Percentiles rank a stretch among this genome's conserved stretches.
Evolutionary conservation across 1,140 invertebrate species (phyloP).

Genomic region (Halictus rubicundus): DNA sequence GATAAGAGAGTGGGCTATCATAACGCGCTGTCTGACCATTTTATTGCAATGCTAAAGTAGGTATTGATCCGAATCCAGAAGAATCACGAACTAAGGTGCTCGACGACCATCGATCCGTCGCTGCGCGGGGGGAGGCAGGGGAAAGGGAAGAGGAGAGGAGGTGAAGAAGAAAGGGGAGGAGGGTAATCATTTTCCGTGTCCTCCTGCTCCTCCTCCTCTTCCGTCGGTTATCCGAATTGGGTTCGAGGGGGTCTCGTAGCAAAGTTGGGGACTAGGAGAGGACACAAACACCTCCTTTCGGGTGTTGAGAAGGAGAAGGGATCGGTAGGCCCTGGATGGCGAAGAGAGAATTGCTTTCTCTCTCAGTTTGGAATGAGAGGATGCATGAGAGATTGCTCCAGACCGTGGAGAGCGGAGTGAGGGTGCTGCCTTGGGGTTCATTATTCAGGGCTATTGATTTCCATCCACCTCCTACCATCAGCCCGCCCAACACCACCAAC

Average conservation of each 20-base stretch:
- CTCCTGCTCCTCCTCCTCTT: slow-evolving; percentile 58
- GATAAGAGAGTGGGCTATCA: slow-evolving; percentile 63
- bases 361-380: slow-evolving; percentile 65
- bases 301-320: slow-evolving; percentile 53
- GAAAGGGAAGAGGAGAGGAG: slow-evolving; percentile 50
- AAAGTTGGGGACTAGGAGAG: slow-evolving; percentile 69
- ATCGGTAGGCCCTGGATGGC: slow-evolving; percentile 55
- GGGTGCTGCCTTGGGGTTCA: slow-evolving; percentile 77
- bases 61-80: slow-evolving; percentile 68
- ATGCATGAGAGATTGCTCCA: slow-evolving; percentile 71
- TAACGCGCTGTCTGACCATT: slow-evolving; percentile 66
- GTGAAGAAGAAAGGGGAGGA: slow-evolving; percentile 51
- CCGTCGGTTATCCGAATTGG: slow-evolving; percentile 71
- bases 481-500: slow-evolving; percentile 71
- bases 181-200: slow-evolving; percentile 66
- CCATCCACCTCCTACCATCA: slow-evolving; percentile 75
- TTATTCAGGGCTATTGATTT: slow-evolving; percentile 80
- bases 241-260: slow-evolving; percentile 67
- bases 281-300: slow-evolving; percentile 71
- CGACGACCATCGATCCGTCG: slow-evolving; percentile 69
- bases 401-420: slow-evolving; percentile 66
- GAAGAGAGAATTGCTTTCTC: slow-evolving; percentile 50
- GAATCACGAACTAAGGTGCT: slow-evolving; percentile 68
- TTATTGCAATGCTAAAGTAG: slow-evolving; percentile 68
- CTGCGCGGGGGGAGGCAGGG: slow-evolving; percentile 34